A percentile compares a stretch with the other conserved stretches of the same genome.
Conservation (phyloP, 1,140 invertebrate species). For the Aricia agestis region DNA sequence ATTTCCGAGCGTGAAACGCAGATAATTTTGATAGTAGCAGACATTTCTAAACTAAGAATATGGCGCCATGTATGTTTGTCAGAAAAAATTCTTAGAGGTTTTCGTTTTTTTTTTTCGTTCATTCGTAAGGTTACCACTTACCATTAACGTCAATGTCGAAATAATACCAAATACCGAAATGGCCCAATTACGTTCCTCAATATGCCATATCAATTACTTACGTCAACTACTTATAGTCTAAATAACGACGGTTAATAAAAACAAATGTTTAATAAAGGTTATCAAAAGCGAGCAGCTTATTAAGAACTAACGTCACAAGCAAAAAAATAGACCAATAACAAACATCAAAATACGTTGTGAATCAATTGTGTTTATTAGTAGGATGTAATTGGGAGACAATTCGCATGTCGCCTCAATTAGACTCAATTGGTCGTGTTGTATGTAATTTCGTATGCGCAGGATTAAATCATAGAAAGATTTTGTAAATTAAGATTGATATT, state of each 20-base stretch:
- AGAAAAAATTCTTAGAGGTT: too few species aligned
- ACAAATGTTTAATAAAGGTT: background rate
- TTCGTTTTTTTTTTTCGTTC: too few species aligned
- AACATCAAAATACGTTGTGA: background rate
- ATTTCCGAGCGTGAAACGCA: too few species aligned
- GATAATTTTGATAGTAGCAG: too few species aligned
- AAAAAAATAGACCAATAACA: background rate
- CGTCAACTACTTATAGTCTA: too few species aligned
- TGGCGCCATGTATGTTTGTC: too few species aligned
- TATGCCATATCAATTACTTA: too few species aligned
- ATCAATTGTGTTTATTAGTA: conserved; percentile 35
- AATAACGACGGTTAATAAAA: background rate
- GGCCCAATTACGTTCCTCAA: too few species aligned
- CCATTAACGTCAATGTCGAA: too few species aligned
- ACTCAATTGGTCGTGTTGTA: conserved; percentile 26
- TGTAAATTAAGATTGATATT: background rate
- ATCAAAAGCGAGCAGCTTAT: background rate
- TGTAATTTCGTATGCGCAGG: background rate
- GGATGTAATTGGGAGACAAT: conserved; percentile 35
- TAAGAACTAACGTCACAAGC: background rate
- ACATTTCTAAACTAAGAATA: too few species aligned
- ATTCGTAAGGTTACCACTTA: too few species aligned
- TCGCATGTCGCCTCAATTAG: conserved; percentile 33
- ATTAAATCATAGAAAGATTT: conserved; percentile 4
- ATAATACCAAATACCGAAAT: too few species aligned